These are phyloP conservation scores for Tapera naevia DNA, from an alignment of 2,797 vertebrate species.

Conservation along the genomic window DNA sequence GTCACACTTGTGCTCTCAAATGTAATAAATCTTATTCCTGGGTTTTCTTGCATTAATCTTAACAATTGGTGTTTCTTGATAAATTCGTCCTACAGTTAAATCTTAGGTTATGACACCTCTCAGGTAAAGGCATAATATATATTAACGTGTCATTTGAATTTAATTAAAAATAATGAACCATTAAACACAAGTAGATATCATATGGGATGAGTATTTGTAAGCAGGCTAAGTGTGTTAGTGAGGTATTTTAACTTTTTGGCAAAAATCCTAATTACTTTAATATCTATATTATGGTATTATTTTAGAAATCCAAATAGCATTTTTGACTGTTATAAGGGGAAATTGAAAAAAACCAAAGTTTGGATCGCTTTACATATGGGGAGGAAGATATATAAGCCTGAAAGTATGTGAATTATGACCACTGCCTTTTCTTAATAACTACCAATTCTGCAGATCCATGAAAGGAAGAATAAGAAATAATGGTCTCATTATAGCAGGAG, in stretches of 20 bases:
- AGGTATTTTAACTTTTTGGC: background rate
- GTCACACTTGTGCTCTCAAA: background rate
- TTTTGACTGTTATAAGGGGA: constrained; percentile 1
- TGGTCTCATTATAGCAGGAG: background rate
- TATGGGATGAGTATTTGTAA: background rate
- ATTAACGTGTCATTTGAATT: constrained; percentile 2
- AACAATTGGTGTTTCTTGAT: constrained; percentile 10
- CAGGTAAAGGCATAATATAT: constrained; percentile 13
- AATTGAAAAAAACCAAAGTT: background rate
- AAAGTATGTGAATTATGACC: background rate
- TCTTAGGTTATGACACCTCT: constrained; percentile 2
- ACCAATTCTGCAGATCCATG: background rate
- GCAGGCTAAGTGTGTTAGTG: background rate
- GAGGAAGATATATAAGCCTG: background rate
- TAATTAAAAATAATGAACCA: constrained; percentile 55
- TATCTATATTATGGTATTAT: background rate
- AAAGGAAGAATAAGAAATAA: background rate
- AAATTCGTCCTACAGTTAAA: constrained; percentile 20
- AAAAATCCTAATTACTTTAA: constrained; percentile 5
- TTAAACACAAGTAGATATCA: constrained; percentile 5
- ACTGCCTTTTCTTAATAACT: background rate
- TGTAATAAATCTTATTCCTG: background rate
- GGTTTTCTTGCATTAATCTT: background rate
- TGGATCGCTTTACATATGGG: background rate
- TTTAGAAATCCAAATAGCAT: background rate